Percentiles rank a stretch among this genome's conserved stretches.
Conservation (phyloP, 2,888 invertebrate species). For the Heliothis peltigera region DNA sequence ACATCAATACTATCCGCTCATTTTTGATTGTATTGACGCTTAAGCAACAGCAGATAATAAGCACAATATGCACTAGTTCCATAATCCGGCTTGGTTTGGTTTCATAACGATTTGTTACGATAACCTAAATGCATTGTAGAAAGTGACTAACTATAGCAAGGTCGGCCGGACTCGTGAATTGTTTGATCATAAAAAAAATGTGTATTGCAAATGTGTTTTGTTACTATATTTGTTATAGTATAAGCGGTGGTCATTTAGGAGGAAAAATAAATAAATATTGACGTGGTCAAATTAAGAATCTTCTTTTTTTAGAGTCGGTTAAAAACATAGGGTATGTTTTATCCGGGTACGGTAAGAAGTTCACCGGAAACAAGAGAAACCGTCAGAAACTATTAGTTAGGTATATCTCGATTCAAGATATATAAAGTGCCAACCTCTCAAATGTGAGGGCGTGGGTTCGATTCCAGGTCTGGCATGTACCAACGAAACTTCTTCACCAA, state of each 20-base stretch:
- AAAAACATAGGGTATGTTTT: no score
- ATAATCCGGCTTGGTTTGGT: constrained; percentile 50
- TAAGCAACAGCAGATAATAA: constrained; percentile 57
- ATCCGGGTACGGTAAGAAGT: no score
- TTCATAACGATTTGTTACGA: constrained; percentile 62
- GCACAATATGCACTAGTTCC: constrained; percentile 55
- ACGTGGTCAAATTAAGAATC: no score
- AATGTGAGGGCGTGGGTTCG: no score
- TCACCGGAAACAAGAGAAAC: no score
- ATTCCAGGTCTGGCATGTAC: no score
- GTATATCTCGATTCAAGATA: no score
- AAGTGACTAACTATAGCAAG: constrained; percentile 65
- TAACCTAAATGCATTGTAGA: constrained; percentile 72
- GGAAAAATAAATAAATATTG: no score
- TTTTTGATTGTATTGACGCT: constrained; percentile 40
- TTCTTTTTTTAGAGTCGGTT: no score
- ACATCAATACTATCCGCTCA: neutral
- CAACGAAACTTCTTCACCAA: no score
- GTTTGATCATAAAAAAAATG: constrained; percentile 41
- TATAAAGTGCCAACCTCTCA: no score
- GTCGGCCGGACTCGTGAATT: constrained; percentile 56
- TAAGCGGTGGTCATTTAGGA: neutral
- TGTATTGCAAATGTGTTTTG: constrained; percentile 10
- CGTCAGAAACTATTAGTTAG: no score
- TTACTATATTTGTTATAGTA: constrained; percentile 1